phyloP scores from a whole-genome alignment of 2,797 vertebrate species.

The Oophaga sylvatica region DNA sequence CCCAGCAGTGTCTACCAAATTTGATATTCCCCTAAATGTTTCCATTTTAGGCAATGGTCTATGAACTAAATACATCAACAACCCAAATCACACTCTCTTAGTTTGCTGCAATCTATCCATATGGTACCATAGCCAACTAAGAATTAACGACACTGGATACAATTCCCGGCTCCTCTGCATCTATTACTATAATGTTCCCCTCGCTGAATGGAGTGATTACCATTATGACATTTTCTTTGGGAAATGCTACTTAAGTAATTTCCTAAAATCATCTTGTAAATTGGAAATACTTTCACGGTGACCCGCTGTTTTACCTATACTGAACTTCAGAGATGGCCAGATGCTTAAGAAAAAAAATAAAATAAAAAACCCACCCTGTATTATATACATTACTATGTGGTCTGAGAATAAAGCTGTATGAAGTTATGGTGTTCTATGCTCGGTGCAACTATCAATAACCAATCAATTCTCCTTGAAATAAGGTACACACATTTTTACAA shows the following conservation, averaged over 20 bases:
- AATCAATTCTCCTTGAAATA: conserved; percentile 55
- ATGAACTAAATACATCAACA: too few species aligned
- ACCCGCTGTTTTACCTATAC: not conserved
- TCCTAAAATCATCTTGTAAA: not conserved
- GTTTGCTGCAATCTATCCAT: not conserved
- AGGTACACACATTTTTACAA: conserved; percentile 52
- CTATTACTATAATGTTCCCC: not conserved
- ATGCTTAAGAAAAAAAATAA: not conserved
- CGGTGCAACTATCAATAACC: conserved; percentile 42
- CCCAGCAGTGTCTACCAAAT: too few species aligned
- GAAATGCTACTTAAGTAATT: not conserved
- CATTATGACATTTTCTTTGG: not conserved
- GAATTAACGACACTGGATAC: not conserved
- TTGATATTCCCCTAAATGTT: too few species aligned
- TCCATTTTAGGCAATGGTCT: too few species aligned
- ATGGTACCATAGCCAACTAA: not conserved
- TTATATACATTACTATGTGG: conserved; percentile 14
- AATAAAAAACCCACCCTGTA: not conserved
- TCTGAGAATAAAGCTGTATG: conserved; percentile 3
- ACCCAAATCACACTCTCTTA: too few species aligned
- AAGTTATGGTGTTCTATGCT: conserved; percentile 4
- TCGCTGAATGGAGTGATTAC: not conserved
- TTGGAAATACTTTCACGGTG: not conserved
- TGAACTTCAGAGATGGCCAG: conserved; percentile 10
- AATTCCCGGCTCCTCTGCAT: not conserved